Percentiles rank a stretch among this genome's conserved stretches.
phyloP scores from a whole-genome alignment of 2,888 invertebrate species.

The Orthonychiurus folsomi region DNA sequence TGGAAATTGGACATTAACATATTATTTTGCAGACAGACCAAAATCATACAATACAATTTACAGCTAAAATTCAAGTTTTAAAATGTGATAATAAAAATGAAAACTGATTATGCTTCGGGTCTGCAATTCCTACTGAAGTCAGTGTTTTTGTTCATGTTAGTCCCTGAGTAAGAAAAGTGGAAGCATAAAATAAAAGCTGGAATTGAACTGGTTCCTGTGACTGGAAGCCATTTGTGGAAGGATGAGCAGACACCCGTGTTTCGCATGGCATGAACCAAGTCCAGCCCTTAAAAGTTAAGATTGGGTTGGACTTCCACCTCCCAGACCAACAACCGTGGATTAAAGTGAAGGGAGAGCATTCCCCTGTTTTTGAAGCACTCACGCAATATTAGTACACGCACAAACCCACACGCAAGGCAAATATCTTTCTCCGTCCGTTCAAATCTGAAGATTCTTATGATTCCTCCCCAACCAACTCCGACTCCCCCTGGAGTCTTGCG shows the following conservation, averaged over 20 bases:
- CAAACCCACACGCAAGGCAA: neutral
- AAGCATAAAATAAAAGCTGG: too few relatives aligned
- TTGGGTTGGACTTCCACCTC: neutral
- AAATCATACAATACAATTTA: too few relatives aligned
- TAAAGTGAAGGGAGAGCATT: neutral
- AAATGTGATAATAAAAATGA: too few relatives aligned
- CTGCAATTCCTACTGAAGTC: too few relatives aligned
- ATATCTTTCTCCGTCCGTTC: neutral
- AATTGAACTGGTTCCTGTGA: too few relatives aligned
- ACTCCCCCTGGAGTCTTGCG: neutral
- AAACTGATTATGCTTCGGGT: too few relatives aligned
- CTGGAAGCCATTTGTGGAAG: slow-evolving; percentile 5
- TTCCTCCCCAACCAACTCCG: neutral
- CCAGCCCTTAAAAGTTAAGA: neutral
- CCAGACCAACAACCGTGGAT: neutral
- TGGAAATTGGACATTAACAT: too few relatives aligned
- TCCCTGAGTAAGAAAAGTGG: too few relatives aligned
- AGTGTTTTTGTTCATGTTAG: too few relatives aligned
- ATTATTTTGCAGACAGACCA: too few relatives aligned
- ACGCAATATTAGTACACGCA: neutral
- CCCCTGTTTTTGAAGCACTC: neutral
- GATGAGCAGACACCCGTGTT: neutral
- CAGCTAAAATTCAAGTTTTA: too few relatives aligned
- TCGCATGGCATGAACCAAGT: neutral
- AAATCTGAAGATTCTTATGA: neutral